phyloP scores from a whole-genome alignment of 2,113 vertebrate species.

The Pseudois nayaur region DNA sequence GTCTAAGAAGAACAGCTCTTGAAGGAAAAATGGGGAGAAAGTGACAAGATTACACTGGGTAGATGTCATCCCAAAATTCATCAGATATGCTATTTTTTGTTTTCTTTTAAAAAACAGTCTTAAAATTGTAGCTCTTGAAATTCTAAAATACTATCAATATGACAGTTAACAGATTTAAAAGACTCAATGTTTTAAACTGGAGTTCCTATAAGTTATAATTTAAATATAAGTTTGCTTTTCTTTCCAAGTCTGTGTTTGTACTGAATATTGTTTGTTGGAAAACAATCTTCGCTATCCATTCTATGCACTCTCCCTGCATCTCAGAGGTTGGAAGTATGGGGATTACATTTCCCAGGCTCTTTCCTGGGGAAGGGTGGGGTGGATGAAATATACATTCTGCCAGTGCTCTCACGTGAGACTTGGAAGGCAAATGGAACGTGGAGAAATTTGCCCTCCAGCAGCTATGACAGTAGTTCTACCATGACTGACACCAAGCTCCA shows the following conservation, averaged over 20 bases:
- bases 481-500: not conserved
- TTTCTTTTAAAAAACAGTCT: not conserved
- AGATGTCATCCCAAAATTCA: not conserved
- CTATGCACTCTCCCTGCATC: not conserved
- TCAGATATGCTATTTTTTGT: not conserved
- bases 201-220: not conserved
- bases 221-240: not conserved
- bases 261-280: not conserved
- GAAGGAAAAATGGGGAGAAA: not conserved
- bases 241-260: not conserved
- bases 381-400: not conserved
- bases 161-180: not conserved
- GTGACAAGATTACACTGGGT: not conserved
- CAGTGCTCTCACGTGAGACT: not conserved
- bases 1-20: not conserved
- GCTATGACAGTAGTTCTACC: rapidly evolving
- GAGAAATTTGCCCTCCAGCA: not conserved
- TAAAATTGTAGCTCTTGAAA: not conserved
- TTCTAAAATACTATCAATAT: not conserved
- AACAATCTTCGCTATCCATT: not conserved
- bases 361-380: not conserved
- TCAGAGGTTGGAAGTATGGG: not conserved
- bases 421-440: not conserved
- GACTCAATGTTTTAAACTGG: not conserved
- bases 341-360: not conserved